phyloP scores from a whole-genome alignment of 2,797 vertebrate species.

The Rhodeus uyekii region DNA sequence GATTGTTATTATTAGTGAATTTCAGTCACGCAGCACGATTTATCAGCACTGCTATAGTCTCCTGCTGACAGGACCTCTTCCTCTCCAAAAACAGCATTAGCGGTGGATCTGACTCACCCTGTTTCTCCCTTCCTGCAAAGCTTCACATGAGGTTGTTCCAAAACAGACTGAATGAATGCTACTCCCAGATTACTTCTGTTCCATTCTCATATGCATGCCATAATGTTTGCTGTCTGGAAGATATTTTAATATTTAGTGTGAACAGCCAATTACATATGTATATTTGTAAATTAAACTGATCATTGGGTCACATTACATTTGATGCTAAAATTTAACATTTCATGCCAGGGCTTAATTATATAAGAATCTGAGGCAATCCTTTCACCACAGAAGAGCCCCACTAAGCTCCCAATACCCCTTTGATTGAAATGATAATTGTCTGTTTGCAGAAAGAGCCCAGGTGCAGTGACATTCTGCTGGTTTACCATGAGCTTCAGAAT shows the following conservation, averaged over 20 bases:
- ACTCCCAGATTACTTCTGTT: conserved; percentile 4
- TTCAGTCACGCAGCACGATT: conserved; percentile 40
- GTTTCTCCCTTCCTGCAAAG: conserved; percentile 11
- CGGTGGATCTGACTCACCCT: conserved; percentile 33
- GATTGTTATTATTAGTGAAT: conserved; percentile 45
- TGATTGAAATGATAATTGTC: conserved; percentile 62
- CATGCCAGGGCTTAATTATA: conserved; percentile 48
- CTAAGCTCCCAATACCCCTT: conserved; percentile 48
- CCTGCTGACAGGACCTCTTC: conserved; percentile 35
- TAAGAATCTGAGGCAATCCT: conserved; percentile 49
- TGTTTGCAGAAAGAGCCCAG: conserved; percentile 58
- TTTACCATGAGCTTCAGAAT: conserved; percentile 55
- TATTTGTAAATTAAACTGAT: conserved; percentile 41
- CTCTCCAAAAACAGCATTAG: conserved; percentile 35
- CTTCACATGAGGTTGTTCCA: not conserved
- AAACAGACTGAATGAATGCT: not conserved
- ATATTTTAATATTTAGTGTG: conserved; percentile 5
- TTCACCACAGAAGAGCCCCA: conserved; percentile 44
- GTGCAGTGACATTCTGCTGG: conserved; percentile 57
- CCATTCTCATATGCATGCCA: not conserved
- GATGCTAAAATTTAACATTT: conserved; percentile 49
- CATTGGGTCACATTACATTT: conserved; percentile 13
- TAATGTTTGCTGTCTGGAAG: conserved; percentile 14
- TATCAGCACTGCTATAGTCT: conserved; percentile 28
- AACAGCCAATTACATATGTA: conserved; percentile 35